phyloP scores from a whole-genome alignment of 2,797 vertebrate genomes.

The Hoplostethus atlanticus region DNA sequence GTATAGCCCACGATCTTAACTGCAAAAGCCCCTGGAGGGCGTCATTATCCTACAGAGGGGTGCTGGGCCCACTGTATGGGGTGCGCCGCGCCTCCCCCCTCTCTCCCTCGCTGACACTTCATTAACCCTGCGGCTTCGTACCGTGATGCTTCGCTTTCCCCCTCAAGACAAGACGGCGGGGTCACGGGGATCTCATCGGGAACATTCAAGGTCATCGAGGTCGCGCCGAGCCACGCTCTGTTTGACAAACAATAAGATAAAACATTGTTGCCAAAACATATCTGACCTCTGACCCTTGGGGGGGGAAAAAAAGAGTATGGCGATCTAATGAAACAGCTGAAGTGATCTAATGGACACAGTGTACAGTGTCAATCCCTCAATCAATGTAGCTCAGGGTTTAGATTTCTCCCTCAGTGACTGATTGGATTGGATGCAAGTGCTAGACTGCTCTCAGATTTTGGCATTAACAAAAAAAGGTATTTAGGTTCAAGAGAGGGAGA shows the following conservation, averaged over 20 bases:
- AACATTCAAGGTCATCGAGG: neutral
- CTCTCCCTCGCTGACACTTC: conserved; percentile 36
- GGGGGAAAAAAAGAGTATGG: neutral
- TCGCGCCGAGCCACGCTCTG: neutral
- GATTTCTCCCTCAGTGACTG: no score
- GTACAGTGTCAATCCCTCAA: no score
- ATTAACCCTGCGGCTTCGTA: conserved; percentile 31
- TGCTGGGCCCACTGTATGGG: conserved; percentile 37
- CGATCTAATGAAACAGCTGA: neutral
- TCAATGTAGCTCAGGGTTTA: no score
- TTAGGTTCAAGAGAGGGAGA: conserved; percentile 13
- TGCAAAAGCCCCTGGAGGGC: conserved; percentile 31
- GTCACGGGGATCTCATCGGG: conserved; percentile 38
- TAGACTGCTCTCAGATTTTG: neutral
- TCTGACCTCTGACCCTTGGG: conserved; percentile 3
- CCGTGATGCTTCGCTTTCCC: conserved; percentile 33
- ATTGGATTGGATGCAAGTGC: no score
- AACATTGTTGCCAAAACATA: neutral
- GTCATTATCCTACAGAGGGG: conserved; percentile 41
- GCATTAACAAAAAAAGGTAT: neutral
- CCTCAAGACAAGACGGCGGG: conserved; percentile 29
- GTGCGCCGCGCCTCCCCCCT: conserved; percentile 3
- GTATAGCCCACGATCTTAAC: conserved; percentile 36
- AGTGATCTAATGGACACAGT: neutral
- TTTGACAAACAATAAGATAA: neutral